A percentile compares a stretch with the other conserved stretches of the same genome.
phyloP scores from a whole-genome alignment of 2,113 vertebrate genomes.

The Malurus elegans region DNA sequence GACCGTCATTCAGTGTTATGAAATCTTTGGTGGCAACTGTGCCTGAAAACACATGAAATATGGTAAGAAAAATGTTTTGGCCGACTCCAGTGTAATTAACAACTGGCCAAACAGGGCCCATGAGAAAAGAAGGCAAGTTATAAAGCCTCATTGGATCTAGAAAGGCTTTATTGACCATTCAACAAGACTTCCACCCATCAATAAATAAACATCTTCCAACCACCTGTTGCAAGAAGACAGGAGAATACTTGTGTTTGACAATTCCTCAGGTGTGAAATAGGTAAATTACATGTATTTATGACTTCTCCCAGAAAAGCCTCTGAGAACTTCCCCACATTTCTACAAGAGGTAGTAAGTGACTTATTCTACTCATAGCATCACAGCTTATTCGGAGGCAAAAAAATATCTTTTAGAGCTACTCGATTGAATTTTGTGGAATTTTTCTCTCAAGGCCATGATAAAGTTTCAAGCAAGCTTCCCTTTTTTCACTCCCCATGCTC shows the following conservation, averaged over 20 bases:
- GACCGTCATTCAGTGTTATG: neutral
- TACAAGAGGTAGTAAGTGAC: neutral
- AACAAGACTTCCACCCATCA: neutral
- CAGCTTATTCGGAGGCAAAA: neutral
- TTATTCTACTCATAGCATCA: neutral
- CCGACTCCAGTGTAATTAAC: neutral
- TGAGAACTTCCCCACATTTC: neutral
- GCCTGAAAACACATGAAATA: neutral
- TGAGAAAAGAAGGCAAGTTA: neutral
- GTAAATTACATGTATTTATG: neutral
- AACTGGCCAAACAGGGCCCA: neutral
- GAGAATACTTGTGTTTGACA: neutral
- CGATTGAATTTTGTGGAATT: neutral
- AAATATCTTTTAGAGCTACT: neutral
- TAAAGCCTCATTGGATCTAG: neutral
- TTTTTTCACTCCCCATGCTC: neutral
- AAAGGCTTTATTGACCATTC: neutral
- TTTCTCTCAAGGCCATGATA: neutral
- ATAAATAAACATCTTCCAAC: accelerated
- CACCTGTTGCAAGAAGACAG: neutral
- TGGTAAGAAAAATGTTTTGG: neutral
- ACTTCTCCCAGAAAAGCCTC: neutral
- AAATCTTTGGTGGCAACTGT: neutral
- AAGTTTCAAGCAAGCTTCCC: neutral
- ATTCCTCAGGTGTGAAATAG: neutral